These are phyloP conservation scores for Littorina saxatilis DNA, from an alignment of 1,140 invertebrate species.

Conservation along the genomic window DNA sequence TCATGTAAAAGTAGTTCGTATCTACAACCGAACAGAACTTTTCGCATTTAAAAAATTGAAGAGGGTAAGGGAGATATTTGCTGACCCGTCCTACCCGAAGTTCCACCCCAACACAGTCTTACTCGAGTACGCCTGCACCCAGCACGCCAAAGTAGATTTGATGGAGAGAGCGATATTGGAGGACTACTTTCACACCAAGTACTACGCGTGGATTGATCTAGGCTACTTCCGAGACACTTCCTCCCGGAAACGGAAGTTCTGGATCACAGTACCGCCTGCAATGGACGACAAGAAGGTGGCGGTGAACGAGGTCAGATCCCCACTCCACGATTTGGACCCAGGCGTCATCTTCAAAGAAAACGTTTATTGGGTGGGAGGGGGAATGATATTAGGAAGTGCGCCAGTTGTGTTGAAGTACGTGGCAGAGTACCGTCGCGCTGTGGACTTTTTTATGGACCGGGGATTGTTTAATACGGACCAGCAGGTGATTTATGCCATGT, in stretches of 20 bases:
- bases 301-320: slow-evolving; percentile 34
- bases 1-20: slow-evolving; percentile 37
- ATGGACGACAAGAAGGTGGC: slow-evolving; percentile 53
- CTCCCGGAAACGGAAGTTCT: slow-evolving; percentile 43
- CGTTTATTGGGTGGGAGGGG: slow-evolving; percentile 52
- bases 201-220: slow-evolving; percentile 61
- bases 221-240: slow-evolving; percentile 57
- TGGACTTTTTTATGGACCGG: slow-evolving; percentile 47
- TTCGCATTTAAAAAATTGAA: slow-evolving; percentile 52
- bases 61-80: slow-evolving; percentile 50
- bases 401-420: slow-evolving; percentile 37
- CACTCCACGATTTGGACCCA: background rate
- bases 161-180: slow-evolving; percentile 37
- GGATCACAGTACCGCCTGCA: slow-evolving; percentile 43
- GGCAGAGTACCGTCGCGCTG: slow-evolving; percentile 39
- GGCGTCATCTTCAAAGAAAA: slow-evolving; percentile 48
- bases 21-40: slow-evolving; percentile 39
- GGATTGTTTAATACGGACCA: slow-evolving; percentile 58
- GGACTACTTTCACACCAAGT: slow-evolving; percentile 47
- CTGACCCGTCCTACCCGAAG: slow-evolving; percentile 52
- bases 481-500: slow-evolving; percentile 57
- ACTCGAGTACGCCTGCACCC: slow-evolving; percentile 53
- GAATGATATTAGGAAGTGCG: slow-evolving; percentile 44
- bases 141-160: slow-evolving; percentile 55
- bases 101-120: slow-evolving; percentile 58